Conservation (phyloP, 2,888 invertebrate genomes). For the Blera fallax region DNA sequence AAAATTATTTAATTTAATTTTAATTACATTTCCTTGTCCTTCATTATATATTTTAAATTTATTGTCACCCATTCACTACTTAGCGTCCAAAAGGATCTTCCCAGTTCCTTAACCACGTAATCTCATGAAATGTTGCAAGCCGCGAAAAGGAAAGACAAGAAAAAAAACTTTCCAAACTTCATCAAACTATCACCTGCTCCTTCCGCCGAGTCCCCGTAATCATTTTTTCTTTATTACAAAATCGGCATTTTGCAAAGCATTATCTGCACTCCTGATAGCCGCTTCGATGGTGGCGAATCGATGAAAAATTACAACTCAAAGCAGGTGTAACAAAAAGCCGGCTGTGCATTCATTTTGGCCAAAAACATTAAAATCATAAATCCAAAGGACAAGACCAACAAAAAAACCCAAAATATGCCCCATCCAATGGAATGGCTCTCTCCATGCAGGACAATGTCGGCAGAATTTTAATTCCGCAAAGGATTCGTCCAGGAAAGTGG, state of each 20-base stretch:
- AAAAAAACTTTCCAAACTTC: neutral
- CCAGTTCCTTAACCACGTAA: neutral
- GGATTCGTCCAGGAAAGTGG: conserved; percentile 32
- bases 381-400: conserved; percentile 44
- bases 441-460: conserved; percentile 19
- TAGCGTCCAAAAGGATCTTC: neutral
- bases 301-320: conserved; percentile 55
- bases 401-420: conserved; percentile 12
- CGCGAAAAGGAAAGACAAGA: neutral
- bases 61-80: neutral
- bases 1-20: conserved; percentile 4
- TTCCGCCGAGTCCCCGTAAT: conserved; percentile 5
- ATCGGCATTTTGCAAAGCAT: conserved; percentile 49
- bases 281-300: conserved; percentile 34
- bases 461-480: conserved; percentile 42
- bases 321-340: conserved; percentile 53
- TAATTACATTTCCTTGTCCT: neutral
- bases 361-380: conserved; percentile 65
- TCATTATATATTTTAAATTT: neutral
- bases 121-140: neutral
- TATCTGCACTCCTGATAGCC: conserved; percentile 44
- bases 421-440: neutral
- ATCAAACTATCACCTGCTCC: conserved; percentile 46
- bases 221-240: conserved; percentile 43
- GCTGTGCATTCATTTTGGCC: conserved; percentile 32